Percentiles rank a stretch among this genome's conserved stretches.
Conservation (phyloP, 2,888 invertebrate species). For the Megamerina dolium region DNA sequence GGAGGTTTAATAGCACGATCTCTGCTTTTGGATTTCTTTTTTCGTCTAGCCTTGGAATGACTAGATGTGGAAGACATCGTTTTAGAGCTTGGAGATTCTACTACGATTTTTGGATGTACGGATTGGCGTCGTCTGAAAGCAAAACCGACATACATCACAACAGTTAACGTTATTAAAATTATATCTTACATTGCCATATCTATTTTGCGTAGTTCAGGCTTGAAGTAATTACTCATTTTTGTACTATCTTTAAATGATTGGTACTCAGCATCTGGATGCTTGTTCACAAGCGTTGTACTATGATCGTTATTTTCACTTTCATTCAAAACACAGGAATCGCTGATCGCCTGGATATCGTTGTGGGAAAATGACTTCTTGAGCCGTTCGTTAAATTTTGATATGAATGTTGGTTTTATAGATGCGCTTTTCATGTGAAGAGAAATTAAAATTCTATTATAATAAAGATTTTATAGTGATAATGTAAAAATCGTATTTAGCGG, state of each 20-base stretch:
- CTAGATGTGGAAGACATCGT: constrained; percentile 17
- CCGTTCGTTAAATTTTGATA: constrained; percentile 25
- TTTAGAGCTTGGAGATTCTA: constrained; percentile 26
- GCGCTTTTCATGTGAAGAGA: constrained; percentile 8
- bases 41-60: constrained; percentile 18
- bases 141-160: no score
- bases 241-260: constrained; percentile 7
- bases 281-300: no score
- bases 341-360: constrained; percentile 30
- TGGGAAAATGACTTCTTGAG: constrained; percentile 36
- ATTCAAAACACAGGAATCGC: constrained; percentile 6
- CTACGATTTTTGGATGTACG: constrained; percentile 30
- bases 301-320: constrained; percentile 12
- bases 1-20: constrained; percentile 19
- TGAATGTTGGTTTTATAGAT: constrained; percentile 11
- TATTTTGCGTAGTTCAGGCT: constrained; percentile 5
- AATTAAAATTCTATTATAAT: not conserved
- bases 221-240: constrained; percentile 29
- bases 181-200: no score
- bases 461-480: not conserved
- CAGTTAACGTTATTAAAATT: no score
- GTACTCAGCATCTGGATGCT: constrained; percentile 12
- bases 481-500: no score
- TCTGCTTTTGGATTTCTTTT: constrained; percentile 18
- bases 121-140: no score